Base-by-base conservation (phyloP, 2,797 vertebrate species). In the Geotrypetes seraphini region DNA sequence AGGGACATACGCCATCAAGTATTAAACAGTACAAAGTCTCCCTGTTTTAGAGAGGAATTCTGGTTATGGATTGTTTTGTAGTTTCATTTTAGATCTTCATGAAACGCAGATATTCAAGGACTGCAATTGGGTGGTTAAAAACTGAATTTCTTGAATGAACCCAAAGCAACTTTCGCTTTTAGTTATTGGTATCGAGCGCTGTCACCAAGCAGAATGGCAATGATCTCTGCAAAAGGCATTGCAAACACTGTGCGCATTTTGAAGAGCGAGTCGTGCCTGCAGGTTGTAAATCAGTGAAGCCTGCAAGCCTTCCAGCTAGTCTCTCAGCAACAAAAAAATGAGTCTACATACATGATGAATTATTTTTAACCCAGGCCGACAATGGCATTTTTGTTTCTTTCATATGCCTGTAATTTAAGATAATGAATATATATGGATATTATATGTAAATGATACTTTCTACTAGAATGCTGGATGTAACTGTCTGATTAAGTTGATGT, bases 21-120 rank as follows among this genome's bases (percentile, higher is more conserved):
- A 44, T 21, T 31, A 35, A 31, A 42, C 21, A 20, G 34, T 35
- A 30, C 21, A 39, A 26, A 39, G 38, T 67, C 65, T 51, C 27
- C 52, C 45, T 41, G 40, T 24, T 43, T 54, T 47, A 9, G 52
- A 54, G n/a, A n/a, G 36, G 28, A 39, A 25, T 41, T 43, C 24
- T 32, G 27, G 51, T 52, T 51, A 36, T 43, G 48, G 46, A 41
- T 47, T 64, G 64, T 58, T 60, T 43, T 56, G 57, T 23, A 9
- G 25, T 45, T 56, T 71, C 53, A 41, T 33, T 50, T 53, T 31
- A 41, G 8, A 10, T 24, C 32, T 18, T 42, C 33, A 34, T 44
- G 50, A 51, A 60, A 14, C 29, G 57, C 59, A 20, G 56, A 32
- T 44, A 30, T 28, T 51, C 53, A 47, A 32, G 51, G 49, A 52